phyloP scores from a whole-genome alignment of 2,888 invertebrate genomes.

The Eulithis testata region DNA sequence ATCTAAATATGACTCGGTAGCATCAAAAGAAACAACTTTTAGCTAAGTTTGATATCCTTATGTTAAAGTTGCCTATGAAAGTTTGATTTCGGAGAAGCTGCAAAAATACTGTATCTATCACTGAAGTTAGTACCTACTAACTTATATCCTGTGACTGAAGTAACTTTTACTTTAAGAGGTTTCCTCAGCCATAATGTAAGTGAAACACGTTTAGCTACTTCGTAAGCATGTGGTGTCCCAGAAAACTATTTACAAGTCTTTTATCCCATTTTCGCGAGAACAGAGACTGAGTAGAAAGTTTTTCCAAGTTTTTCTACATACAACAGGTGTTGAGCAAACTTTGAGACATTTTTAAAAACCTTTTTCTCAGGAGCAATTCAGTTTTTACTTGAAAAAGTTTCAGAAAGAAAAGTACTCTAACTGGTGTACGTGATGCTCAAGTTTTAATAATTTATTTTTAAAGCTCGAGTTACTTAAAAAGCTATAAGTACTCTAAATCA shows the following conservation, averaged over 20 bases:
- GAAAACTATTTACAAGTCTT: slow-evolving; percentile 81
- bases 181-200: slow-evolving; percentile 58
- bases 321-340: slow-evolving; percentile 79
- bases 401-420: background rate
- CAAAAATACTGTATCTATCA: slow-evolving; percentile 38
- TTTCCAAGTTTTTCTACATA: slow-evolving; percentile 64
- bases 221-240: slow-evolving; percentile 76
- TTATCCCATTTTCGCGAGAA: slow-evolving; percentile 76
- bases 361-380: slow-evolving; percentile 39
- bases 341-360: slow-evolving; percentile 57
- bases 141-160: slow-evolving; percentile 32
- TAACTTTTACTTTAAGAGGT: slow-evolving; percentile 51
- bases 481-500: background rate
- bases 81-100: slow-evolving; percentile 41
- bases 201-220: slow-evolving; percentile 65
- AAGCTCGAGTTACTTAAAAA: too few species aligned
- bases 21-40: too few species aligned
- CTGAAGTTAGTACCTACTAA: slow-evolving; percentile 9
- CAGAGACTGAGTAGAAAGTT: slow-evolving; percentile 76
- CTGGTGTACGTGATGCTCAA: slow-evolving; percentile 2
- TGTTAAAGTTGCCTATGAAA: slow-evolving; percentile 23
- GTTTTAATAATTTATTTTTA: background rate
- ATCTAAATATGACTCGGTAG: too few species aligned
- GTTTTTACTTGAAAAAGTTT: slow-evolving; percentile 9
- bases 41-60: background rate